A percentile compares a stretch with the other conserved stretches of the same genome.
Conservation (phyloP, 2,113 vertebrate genomes). For the Rhinopomastus cyanomelas region DNA sequence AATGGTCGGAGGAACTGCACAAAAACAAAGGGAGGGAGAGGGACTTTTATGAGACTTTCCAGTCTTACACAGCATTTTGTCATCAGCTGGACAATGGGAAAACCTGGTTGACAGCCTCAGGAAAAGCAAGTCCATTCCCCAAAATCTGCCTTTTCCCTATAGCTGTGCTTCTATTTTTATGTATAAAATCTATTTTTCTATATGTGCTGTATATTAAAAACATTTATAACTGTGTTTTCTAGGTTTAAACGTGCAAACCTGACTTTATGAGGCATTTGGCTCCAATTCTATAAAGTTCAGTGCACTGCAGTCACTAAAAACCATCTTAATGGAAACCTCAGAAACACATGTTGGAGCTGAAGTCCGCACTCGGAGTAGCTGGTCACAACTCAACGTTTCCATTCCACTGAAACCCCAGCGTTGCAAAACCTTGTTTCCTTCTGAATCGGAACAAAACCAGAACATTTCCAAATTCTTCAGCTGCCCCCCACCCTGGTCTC, state of each 20-base stretch:
- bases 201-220: background rate
- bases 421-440: conserved; percentile 33
- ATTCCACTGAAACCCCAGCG: background rate
- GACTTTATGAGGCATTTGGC: background rate
- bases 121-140: background rate
- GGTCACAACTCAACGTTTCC: conserved; percentile 29
- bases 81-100: background rate
- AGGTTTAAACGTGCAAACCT: background rate
- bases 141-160: background rate
- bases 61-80: background rate
- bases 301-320: background rate
- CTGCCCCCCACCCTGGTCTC: background rate
- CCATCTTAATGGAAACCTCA: background rate
- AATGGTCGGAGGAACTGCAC: conserved; percentile 91
- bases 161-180: background rate
- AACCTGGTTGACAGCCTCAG: background rate
- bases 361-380: background rate
- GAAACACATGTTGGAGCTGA: background rate
- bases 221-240: background rate
- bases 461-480: background rate
- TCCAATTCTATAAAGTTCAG: background rate
- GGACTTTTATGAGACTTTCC: background rate
- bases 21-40: background rate
- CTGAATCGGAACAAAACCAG: background rate
- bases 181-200: background rate